Evolutionary conservation across 2,888 invertebrate genomes (phyloP).

Genomic region (Noctua comes): DNA sequence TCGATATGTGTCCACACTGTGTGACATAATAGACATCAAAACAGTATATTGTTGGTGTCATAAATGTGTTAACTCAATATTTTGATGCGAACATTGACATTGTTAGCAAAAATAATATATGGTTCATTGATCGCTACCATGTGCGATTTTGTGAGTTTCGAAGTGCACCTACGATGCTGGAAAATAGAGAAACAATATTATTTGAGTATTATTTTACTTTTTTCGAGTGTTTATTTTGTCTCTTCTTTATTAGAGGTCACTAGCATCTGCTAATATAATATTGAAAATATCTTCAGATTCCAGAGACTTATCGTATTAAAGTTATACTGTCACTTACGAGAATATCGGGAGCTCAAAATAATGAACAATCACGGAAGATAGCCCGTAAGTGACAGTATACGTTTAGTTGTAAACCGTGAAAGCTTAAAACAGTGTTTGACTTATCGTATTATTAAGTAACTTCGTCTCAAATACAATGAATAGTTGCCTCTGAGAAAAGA

Average conservation of each 20-base stretch:
- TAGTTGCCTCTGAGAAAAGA: neutral
- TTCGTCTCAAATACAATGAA: neutral
- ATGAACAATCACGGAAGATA: no score
- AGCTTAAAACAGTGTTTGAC: no score
- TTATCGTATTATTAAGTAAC: neutral
- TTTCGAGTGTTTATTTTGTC: neutral
- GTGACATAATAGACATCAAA: no score
- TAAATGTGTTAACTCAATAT: neutral
- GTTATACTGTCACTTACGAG: no score
- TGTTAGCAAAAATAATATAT: neutral
- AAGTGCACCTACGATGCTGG: neutral
- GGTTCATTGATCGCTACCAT: constrained; percentile 6
- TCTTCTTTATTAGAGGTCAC: neutral
- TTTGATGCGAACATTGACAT: neutral
- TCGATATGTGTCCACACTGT: no score
- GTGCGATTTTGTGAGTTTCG: neutral
- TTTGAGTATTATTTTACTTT: neutral
- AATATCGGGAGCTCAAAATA: no score
- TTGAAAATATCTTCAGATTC: neutral
- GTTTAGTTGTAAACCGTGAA: no score
- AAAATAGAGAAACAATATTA: neutral
- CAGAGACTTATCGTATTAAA: no score
- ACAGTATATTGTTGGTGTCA: neutral
- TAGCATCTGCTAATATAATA: neutral
- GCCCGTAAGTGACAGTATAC: no score